Evolutionary conservation across 1,140 invertebrate genomes (phyloP).

Genomic region (Manduca sexta): DNA sequence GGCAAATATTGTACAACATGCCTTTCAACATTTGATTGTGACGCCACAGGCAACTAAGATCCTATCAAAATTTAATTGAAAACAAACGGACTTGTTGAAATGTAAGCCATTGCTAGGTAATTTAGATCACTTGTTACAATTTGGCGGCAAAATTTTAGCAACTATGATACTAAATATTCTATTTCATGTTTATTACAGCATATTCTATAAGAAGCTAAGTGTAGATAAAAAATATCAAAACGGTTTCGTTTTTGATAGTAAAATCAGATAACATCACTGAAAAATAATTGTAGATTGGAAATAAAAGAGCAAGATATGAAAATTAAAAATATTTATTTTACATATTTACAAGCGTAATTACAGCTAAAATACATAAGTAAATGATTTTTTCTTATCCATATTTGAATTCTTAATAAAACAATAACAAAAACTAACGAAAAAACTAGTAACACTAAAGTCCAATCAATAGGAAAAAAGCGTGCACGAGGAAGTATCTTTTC

Average conservation of each 20-base stretch:
- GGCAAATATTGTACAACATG: not conserved
- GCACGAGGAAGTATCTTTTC: too few relatives aligned
- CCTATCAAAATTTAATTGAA: not conserved
- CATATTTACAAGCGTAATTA: constrained; percentile 57
- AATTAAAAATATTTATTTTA: constrained; percentile 45
- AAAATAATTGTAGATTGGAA: too few relatives aligned
- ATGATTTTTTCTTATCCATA: not conserved
- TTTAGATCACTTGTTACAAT: not conserved
- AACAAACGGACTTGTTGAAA: not conserved
- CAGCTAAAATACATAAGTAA: constrained; percentile 11
- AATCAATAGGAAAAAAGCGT: too few relatives aligned
- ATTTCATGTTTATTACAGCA: too few relatives aligned
- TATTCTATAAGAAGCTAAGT: too few relatives aligned
- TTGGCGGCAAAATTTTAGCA: too few relatives aligned
- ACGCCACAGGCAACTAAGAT: not conserved
- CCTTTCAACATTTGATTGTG: constrained; percentile 5
- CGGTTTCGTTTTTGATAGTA: too few relatives aligned
- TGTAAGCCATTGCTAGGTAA: not conserved
- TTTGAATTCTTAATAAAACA: not conserved
- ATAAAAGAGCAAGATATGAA: constrained; percentile 3
- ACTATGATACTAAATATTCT: too few relatives aligned
- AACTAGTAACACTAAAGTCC: too few relatives aligned
- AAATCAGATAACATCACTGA: too few relatives aligned
- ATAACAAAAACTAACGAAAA: constrained; percentile 1
- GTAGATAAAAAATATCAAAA: too few relatives aligned